Base-by-base conservation (phyloP, 2,888 invertebrate genomes). In the Trissolcus brochymenae region DNA sequence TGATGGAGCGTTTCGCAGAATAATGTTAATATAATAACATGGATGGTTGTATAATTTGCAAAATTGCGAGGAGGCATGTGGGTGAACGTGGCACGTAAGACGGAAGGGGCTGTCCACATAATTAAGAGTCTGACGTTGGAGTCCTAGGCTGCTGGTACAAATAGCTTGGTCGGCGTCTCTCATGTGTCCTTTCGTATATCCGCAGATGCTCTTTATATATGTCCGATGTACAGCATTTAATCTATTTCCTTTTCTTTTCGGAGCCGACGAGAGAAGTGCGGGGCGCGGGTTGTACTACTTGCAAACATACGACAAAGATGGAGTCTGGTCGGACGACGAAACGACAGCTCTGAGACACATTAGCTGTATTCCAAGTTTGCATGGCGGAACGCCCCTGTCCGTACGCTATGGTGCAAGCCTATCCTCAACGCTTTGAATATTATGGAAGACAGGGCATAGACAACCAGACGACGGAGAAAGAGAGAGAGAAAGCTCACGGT, bases 331-430 rank as follows among this genome's bases (percentile, higher is more conserved):
- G 51, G 19, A 78, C 79, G 81, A 81, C 78, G 80, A 81, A 80
- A 81, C 79, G 82, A 80, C 82, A 80, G 79, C 78, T 78, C 78
- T 79, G 82, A 83, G 83, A 84, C 83, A 82, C 84, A 83, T 83
- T 82, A 80, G 80, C 83, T 82, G 84, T 88, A 88, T 88, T 88
- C 87, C 88, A 83, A 84, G 88, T 84, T 87, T 88, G 88, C 88
- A 88, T 85, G 86, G 88, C 88, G 88, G 85, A 88, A 88, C 88
- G 87, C 88, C 88, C 88, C 87, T 87, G 83, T 83, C 82, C 83
- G 80, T 83, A 77, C 73, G 53, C 57, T 54, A 66, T 72, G 81
- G 72, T 77, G 79, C 74, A 71, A 64, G 76, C 74, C 57, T 78
- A 75, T 80, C 76, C 81, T 79, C 76, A 59, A 54, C 71, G 21